Percentiles rank a stretch among this genome's conserved stretches.
These are phyloP conservation scores for Epinephelus moara DNA, from an alignment of 2,113 vertebrate species.

Conservation along the genomic window DNA sequence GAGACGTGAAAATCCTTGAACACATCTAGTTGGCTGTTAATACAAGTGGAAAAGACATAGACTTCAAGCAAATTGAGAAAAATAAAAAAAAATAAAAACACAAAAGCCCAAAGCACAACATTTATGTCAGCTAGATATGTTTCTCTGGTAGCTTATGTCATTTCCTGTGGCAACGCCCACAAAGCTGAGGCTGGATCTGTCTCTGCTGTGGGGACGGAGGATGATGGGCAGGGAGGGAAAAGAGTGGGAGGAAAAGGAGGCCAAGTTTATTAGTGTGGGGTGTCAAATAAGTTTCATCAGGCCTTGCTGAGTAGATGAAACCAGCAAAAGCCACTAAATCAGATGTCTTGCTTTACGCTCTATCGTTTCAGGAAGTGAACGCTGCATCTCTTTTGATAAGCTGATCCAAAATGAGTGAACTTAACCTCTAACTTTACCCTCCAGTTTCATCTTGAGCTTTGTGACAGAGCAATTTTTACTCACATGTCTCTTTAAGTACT, in stretches of 20 bases:
- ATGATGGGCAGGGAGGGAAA: neutral
- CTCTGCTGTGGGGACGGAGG: neutral
- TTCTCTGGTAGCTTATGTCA: constrained; percentile 16
- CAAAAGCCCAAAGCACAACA: constrained; percentile 42
- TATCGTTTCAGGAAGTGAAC: neutral
- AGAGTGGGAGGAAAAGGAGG: neutral
- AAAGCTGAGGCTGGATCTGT: neutral
- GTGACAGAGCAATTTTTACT: neutral
- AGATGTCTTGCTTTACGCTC: neutral
- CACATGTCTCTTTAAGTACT: neutral
- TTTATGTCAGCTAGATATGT: constrained; percentile 14
- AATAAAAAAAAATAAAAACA: neutral
- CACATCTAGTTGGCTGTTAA: constrained; percentile 67
- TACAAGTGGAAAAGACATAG: constrained; percentile 37
- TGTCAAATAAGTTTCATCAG: neutral
- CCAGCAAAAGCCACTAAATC: neutral
- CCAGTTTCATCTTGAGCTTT: neutral
- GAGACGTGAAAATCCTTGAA: constrained; percentile 76
- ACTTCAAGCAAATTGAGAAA: constrained; percentile 60
- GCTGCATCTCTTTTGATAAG: neutral
- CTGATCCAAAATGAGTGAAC: neutral
- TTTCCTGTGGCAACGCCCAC: constrained; percentile 19
- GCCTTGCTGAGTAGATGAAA: neutral
- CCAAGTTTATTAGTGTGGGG: neutral
- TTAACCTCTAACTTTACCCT: neutral